Conservation (phyloP, 2,113 vertebrate genomes). For the Sapajus apella region DNA sequence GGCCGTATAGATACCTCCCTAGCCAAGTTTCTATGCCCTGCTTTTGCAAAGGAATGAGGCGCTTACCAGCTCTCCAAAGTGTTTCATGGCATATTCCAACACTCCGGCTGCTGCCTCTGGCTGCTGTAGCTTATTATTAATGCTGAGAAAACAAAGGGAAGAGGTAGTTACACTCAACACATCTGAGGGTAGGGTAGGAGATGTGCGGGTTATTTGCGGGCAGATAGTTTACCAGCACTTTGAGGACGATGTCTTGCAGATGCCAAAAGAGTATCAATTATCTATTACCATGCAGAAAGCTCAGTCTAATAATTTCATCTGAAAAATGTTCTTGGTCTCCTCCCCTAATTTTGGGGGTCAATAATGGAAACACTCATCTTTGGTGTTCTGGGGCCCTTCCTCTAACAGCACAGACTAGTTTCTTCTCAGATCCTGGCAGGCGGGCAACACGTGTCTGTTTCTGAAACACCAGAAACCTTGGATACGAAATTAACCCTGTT, state of each 20-base stretch:
- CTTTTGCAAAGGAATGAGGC: neutral
- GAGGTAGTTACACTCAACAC: neutral
- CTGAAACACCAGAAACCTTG: neutral
- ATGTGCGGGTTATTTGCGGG: neutral
- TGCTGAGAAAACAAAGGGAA: slow-evolving; percentile 86
- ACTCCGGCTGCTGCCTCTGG: slow-evolving; percentile 98
- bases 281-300: neutral
- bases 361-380: neutral
- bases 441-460: neutral
- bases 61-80: slow-evolving; percentile 98
- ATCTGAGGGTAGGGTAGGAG: neutral
- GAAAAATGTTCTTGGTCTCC: neutral
- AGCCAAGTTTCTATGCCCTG: neutral
- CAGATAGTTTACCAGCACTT: neutral
- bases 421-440: neutral
- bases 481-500: neutral
- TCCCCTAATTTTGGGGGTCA: neutral
- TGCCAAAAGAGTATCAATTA: neutral
- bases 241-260: neutral
- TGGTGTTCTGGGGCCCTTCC: neutral
- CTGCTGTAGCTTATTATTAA: slow-evolving; percentile 99
- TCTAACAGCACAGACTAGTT: neutral
- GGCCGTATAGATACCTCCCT: neutral
- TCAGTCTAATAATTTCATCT: neutral
- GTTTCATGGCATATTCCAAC: slow-evolving; percentile 98